phyloP scores from a whole-genome alignment of 1,140 invertebrate species.

The Phymastichus coffea region DNA sequence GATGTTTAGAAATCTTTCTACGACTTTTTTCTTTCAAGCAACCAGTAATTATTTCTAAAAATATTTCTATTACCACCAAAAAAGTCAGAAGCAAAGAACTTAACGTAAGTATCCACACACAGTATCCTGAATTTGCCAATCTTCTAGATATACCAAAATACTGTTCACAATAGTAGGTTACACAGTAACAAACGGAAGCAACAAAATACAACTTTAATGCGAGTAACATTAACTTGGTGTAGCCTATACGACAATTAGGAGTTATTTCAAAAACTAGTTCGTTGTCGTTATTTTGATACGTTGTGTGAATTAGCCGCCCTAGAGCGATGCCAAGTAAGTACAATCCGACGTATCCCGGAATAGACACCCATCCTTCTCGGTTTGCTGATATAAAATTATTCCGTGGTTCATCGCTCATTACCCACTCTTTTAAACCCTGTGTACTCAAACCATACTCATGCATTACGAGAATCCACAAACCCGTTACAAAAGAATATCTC shows the following conservation, averaged over 20 bases:
- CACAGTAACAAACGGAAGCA: conserved; percentile 53
- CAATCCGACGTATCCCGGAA: conserved; percentile 79
- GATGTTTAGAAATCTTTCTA: conserved; percentile 6
- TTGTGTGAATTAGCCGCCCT: conserved; percentile 61
- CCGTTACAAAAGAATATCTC: conserved; percentile 55
- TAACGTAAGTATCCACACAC: conserved; percentile 71
- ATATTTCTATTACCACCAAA: conserved; percentile 60
- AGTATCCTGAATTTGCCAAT: conserved; percentile 76
- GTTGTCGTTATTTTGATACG: conserved; percentile 40
- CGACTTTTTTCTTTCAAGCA: conserved; percentile 15
- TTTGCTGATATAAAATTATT: conserved; percentile 76
- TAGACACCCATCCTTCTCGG: conserved; percentile 84
- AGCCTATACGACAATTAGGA: conserved; percentile 32
- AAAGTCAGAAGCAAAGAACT: conserved; percentile 57
- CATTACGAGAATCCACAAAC: conserved; percentile 58
- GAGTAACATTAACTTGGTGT: conserved; percentile 41
- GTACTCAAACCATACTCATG: conserved; percentile 71
- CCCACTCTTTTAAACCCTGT: conserved; percentile 67
- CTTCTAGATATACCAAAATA: conserved; percentile 65
- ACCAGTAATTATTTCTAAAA: conserved; percentile 39
- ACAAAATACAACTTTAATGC: conserved; percentile 50
- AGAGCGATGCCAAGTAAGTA: conserved; percentile 75
- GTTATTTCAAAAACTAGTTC: conserved; percentile 26
- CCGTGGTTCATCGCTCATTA: conserved; percentile 64
- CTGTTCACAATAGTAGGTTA: conserved; percentile 53